A percentile compares a stretch with the other conserved stretches of the same genome.
Conservation (phyloP, 2,888 invertebrate genomes). For the Sturmia bella region DNA sequence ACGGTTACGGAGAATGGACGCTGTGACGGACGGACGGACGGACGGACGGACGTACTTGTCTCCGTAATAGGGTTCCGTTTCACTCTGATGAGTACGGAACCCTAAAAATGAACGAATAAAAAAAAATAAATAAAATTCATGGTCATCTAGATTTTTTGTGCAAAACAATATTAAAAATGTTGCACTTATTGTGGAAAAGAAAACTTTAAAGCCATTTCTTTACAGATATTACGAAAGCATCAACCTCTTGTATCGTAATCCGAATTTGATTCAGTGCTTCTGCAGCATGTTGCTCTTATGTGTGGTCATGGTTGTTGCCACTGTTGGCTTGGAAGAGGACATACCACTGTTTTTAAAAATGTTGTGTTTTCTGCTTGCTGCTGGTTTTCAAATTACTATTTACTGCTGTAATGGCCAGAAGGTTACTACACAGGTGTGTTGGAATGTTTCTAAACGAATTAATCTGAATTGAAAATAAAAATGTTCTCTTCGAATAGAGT, state of each 20-base stretch:
- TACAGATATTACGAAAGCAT: slow-evolving; percentile 58
- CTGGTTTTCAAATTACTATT: slow-evolving; percentile 53
- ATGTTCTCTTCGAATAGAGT: slow-evolving; percentile 34
- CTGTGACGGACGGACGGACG: too few species aligned
- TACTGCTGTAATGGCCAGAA: slow-evolving; percentile 65
- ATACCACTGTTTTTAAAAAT: slow-evolving; percentile 57
- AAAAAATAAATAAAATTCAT: too few species aligned
- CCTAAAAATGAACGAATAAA: too few species aligned
- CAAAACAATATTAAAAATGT: too few species aligned
- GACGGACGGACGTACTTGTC: too few species aligned
- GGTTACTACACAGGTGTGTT: slow-evolving; percentile 57
- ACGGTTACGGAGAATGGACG: too few species aligned
- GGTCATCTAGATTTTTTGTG: too few species aligned
- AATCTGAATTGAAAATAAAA: not conserved
- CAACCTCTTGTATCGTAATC: slow-evolving; percentile 64
- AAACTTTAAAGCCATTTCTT: not conserved
- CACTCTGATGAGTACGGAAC: too few species aligned
- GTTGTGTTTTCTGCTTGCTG: slow-evolving; percentile 59
- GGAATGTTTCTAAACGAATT: too few species aligned
- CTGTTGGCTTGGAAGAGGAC: slow-evolving; percentile 65
- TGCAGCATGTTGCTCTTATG: slow-evolving; percentile 67
- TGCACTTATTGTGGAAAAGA: too few species aligned
- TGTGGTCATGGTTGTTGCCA: slow-evolving; percentile 69
- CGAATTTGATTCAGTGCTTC: slow-evolving; percentile 64
- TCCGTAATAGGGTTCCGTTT: too few species aligned